Conservation (phyloP, 1,140 invertebrate species). For the Drosophila simulans region DNA sequence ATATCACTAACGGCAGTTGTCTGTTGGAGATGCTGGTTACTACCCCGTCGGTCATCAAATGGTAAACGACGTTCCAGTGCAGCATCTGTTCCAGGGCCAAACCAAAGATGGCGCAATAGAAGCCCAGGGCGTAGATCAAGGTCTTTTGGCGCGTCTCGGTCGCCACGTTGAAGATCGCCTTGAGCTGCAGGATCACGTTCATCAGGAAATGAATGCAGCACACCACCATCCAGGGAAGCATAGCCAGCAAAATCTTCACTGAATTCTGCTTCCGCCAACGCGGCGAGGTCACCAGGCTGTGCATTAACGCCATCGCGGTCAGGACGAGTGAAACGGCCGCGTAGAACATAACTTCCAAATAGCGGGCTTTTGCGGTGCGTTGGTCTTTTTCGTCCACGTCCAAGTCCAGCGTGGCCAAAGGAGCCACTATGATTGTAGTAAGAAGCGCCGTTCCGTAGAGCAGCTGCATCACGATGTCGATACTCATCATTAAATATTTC, state of each 20-base stretch:
- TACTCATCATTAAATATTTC: background rate
- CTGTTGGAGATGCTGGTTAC: background rate
- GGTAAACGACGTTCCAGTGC: conserved; percentile 7
- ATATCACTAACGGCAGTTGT: background rate
- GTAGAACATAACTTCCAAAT: background rate
- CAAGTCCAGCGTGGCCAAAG: background rate
- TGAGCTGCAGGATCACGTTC: background rate
- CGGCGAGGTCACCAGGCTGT: background rate
- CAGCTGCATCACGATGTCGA: background rate
- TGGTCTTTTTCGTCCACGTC: background rate
- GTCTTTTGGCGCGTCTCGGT: background rate
- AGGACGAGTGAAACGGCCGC: background rate
- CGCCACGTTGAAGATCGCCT: background rate
- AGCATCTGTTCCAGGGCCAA: conserved; percentile 13
- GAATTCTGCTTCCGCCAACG: background rate
- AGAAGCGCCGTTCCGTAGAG: conserved; percentile 4
- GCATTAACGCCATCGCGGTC: background rate
- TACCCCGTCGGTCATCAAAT: background rate
- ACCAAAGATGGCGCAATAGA: conserved; percentile 3
- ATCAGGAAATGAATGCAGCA: background rate
- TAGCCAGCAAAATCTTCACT: background rate
- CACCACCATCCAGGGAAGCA: background rate
- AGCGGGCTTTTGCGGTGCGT: background rate
- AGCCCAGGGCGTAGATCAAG: background rate
- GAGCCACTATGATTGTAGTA: background rate